These are phyloP conservation scores for Thunnus albacares DNA, from an alignment of 2,797 vertebrate species.

Conservation along the genomic window DNA sequence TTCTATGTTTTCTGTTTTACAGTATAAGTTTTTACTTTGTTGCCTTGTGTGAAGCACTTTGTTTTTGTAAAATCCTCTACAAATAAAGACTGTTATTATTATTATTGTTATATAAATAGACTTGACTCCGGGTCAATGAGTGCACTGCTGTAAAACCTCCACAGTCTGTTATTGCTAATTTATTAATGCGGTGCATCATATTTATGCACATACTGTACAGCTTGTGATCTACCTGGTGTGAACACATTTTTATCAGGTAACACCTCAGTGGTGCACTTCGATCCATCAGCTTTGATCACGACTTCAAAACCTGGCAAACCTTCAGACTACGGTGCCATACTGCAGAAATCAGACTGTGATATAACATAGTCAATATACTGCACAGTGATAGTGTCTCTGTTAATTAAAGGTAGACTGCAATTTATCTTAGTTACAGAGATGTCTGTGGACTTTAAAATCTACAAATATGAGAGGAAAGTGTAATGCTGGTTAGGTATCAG, in stretches of 20 bases:
- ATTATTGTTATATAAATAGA: background rate
- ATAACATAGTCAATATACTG: background rate
- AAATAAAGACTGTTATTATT: too few species aligned
- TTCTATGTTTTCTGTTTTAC: background rate
- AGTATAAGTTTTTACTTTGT: background rate
- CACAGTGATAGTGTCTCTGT: conserved; percentile 20
- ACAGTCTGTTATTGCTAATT: conserved; percentile 11
- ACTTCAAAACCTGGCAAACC: conserved; percentile 58
- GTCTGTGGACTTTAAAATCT: background rate
- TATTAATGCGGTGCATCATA: conserved; percentile 15
- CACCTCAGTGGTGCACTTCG: conserved; percentile 5
- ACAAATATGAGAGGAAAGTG: conserved; percentile 11
- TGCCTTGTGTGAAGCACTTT: background rate
- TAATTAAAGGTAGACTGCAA: background rate
- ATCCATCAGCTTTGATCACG: conserved; percentile 55
- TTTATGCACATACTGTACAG: conserved; percentile 9
- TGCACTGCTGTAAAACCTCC: conserved; percentile 26
- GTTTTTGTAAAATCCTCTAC: too few species aligned
- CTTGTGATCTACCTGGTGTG: conserved; percentile 20
- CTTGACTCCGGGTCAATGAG: background rate
- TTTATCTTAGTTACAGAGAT: background rate
- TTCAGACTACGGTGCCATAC: conserved; percentile 17
- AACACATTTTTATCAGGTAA: conserved; percentile 8
- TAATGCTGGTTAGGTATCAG: background rate
- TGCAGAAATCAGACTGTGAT: conserved; percentile 15